A percentile compares a stretch with the other conserved stretches of the same genome.
Conservation (phyloP, 2,888 invertebrate species). For the Drosophila neotestacea region DNA sequence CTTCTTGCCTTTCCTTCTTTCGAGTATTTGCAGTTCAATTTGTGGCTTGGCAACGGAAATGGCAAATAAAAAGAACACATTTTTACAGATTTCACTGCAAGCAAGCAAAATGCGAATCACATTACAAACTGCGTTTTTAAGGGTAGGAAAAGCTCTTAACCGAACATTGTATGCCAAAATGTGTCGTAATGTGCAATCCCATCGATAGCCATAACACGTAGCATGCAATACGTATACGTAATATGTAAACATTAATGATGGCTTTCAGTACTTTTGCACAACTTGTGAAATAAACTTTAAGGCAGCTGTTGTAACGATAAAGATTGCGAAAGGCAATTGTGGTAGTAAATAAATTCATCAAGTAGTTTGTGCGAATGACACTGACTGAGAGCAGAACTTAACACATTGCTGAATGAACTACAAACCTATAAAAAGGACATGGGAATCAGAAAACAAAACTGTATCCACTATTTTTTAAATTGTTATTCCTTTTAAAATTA, state of each 20-base stretch:
- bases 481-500: no score
- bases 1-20: slow-evolving; percentile 21
- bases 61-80: slow-evolving; percentile 58
- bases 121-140: slow-evolving; percentile 39
- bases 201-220: slow-evolving; percentile 44
- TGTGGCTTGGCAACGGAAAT: slow-evolving; percentile 72
- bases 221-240: slow-evolving; percentile 33
- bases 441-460: background rate
- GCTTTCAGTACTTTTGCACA: slow-evolving; percentile 4
- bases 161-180: slow-evolving; percentile 53
- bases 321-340: slow-evolving; percentile 11
- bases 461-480: no score
- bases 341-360: slow-evolving; percentile 9
- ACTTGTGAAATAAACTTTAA: slow-evolving; percentile 24
- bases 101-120: slow-evolving; percentile 38
- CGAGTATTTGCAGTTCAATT: slow-evolving; percentile 70
- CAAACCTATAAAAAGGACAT: background rate
- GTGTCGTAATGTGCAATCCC: slow-evolving; percentile 54
- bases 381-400: background rate
- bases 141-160: slow-evolving; percentile 24
- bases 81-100: slow-evolving; percentile 50
- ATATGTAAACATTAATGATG: slow-evolving; percentile 40
- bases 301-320: slow-evolving; percentile 15
- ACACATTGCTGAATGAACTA: background rate
- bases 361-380: background rate